Percentiles rank a stretch among this genome's conserved stretches.
Conservation (phyloP, 2,113 vertebrate genomes). For the Hydrochoerus hydrochaeris region DNA sequence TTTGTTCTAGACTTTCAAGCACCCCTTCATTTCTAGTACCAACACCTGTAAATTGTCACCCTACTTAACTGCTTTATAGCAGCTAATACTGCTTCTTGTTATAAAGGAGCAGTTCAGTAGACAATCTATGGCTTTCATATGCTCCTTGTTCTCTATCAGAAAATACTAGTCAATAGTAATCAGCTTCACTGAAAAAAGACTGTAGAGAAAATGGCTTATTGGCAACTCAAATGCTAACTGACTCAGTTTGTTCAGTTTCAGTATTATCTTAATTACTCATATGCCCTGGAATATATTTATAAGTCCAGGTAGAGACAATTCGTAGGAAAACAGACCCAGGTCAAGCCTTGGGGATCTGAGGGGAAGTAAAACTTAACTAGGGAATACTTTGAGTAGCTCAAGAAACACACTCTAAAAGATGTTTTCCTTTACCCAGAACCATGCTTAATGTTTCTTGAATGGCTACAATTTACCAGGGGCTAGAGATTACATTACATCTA, state of each 20-base stretch:
- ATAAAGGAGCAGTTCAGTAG: not conserved
- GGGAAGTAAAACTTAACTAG: conserved; percentile 3
- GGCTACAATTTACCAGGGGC: not conserved
- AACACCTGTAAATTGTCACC: conserved; percentile 57
- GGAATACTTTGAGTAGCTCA: conserved; percentile 5
- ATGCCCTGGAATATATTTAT: conserved; percentile 68
- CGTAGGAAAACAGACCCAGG: conserved; percentile 41
- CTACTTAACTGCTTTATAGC: not conserved
- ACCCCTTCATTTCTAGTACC: conserved; percentile 51
- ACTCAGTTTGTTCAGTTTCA: conserved; percentile 65
- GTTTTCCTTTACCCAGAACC: conserved; percentile 22
- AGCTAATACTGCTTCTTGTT: not conserved
- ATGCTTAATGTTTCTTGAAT: not conserved
- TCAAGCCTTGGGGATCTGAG: not conserved
- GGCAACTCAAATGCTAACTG: conserved; percentile 70
- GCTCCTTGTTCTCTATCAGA: conserved; percentile 62
- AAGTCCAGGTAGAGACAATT: conserved; percentile 62
- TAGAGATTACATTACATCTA: not conserved
- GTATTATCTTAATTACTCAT: conserved; percentile 43
- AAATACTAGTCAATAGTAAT: conserved; percentile 25
- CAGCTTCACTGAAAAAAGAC: conserved; percentile 44
- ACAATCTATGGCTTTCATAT: conserved; percentile 55
- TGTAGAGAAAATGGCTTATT: conserved; percentile 63
- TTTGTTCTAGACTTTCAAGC: conserved; percentile 72
- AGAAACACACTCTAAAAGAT: conserved; percentile 14